phyloP scores from a whole-genome alignment of 2,113 vertebrate species.

The Pseudopodoces humilis region DNA sequence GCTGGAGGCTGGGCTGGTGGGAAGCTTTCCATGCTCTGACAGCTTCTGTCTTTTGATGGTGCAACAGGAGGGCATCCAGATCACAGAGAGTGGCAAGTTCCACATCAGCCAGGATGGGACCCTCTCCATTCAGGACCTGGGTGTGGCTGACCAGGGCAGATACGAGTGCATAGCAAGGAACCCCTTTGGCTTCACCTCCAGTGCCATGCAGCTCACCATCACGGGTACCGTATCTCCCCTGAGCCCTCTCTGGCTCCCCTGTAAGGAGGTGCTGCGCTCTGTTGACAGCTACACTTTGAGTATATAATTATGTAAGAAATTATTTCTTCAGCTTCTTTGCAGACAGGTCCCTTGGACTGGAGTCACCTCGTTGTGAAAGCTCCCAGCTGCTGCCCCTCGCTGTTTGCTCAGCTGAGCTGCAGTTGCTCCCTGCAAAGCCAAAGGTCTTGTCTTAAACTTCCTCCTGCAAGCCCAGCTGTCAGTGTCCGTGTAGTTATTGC shows the following conservation, averaged over 20 bases:
- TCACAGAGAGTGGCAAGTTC: slow-evolving; percentile 75
- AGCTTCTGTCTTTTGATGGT: not conserved
- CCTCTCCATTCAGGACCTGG: slow-evolving; percentile 69
- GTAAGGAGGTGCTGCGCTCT: not conserved
- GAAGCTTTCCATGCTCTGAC: not conserved
- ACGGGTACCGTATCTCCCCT: not conserved
- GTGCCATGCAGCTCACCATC: slow-evolving; percentile 70
- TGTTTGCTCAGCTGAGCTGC: slow-evolving; percentile 23
- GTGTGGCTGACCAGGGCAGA: slow-evolving; percentile 70
- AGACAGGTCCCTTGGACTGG: rapidly evolving
- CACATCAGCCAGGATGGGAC: slow-evolving; percentile 63
- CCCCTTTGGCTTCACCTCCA: slow-evolving; percentile 69
- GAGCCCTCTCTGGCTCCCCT: rapidly evolving
- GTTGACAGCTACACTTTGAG: not conserved
- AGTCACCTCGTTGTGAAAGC: rapidly evolving
- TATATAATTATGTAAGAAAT: not conserved
- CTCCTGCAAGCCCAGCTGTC: not conserved
- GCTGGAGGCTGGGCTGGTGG: not conserved
- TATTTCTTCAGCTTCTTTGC: not conserved
- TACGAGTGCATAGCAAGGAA: slow-evolving; percentile 74
- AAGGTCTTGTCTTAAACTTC: not conserved
- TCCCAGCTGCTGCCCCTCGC: not conserved
- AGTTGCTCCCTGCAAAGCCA: not conserved
- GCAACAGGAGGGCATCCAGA: slow-evolving; percentile 71
- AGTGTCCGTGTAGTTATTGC: not conserved